A percentile compares a stretch with the other conserved stretches of the same genome.
Evolutionary conservation across 1,140 invertebrate genomes (phyloP).

Genomic region (Drosophila triauraria): DNA sequence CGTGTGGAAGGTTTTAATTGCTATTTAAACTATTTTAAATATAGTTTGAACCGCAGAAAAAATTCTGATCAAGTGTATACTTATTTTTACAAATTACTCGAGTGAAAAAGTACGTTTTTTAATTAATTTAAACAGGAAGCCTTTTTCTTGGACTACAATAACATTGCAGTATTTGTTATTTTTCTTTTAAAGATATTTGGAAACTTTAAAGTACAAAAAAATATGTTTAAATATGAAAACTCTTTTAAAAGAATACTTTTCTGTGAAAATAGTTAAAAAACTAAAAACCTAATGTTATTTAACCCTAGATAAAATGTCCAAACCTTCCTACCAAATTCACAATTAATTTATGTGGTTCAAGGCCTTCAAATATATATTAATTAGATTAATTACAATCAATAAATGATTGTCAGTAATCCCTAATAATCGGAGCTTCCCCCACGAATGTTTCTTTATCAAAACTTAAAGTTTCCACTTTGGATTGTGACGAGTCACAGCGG

Average conservation of each 20-base stretch:
- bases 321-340: not conserved
- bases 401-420: not conserved
- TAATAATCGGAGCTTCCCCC: conserved; percentile 8
- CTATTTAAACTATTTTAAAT: not conserved
- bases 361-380: not conserved
- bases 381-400: not conserved
- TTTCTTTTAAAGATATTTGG: too few species aligned
- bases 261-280: too few species aligned
- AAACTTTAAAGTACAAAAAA: too few species aligned
- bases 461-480: conserved; percentile 37
- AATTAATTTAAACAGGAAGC: too few species aligned
- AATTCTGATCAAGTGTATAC: too few species aligned
- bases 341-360: not conserved
- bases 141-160: too few species aligned
- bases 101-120: not conserved
- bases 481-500: conserved; percentile 14
- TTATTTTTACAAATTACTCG: not conserved
- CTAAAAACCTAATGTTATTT: not conserved
- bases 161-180: too few species aligned
- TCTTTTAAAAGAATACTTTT: too few species aligned
- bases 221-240: too few species aligned
- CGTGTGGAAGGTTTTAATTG: conserved; percentile 12
- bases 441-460: conserved; percentile 27
- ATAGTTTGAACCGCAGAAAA: not conserved
- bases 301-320: not conserved